These are phyloP conservation scores for Drosophila nannoptera DNA, from an alignment of 1,140 invertebrate species.

Conservation along the genomic window DNA sequence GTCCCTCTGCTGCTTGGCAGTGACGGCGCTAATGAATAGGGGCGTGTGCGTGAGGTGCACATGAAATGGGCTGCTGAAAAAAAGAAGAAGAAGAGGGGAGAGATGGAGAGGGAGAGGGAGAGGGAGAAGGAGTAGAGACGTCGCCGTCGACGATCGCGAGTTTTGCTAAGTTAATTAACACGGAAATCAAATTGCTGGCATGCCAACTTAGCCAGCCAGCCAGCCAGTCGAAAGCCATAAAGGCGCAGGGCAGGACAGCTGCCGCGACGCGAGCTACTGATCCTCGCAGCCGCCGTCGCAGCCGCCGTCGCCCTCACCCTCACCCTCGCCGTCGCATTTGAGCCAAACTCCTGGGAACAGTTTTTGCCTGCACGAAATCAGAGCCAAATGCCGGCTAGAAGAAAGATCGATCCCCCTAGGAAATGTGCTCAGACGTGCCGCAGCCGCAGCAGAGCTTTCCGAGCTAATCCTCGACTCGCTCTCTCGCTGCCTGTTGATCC, in stretches of 20 bases:
- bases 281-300: neutral
- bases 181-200: conserved; percentile 74
- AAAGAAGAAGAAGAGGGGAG: neutral
- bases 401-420: neutral
- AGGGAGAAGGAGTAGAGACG: neutral
- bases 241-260: conserved; percentile 9
- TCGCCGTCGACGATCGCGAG: conserved; percentile 35
- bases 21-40: conserved; percentile 72
- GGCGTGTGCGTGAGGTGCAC: conserved; percentile 74
- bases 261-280: conserved; percentile 1
- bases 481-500: neutral
- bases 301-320: no score
- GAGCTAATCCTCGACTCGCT: neutral
- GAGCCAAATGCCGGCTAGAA: neutral
- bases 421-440: neutral
- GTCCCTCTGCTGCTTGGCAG: neutral
- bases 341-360: neutral
- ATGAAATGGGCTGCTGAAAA: conserved; percentile 49
- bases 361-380: neutral
- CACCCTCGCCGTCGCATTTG: neutral
- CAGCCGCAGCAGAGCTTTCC: no score
- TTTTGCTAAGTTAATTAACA: conserved; percentile 77
- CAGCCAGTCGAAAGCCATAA: conserved; percentile 13
- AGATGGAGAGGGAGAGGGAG: no score
- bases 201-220: conserved; percentile 41